Conservation (phyloP, 2,797 vertebrate species). For the Anguilla megastoma region DNA sequence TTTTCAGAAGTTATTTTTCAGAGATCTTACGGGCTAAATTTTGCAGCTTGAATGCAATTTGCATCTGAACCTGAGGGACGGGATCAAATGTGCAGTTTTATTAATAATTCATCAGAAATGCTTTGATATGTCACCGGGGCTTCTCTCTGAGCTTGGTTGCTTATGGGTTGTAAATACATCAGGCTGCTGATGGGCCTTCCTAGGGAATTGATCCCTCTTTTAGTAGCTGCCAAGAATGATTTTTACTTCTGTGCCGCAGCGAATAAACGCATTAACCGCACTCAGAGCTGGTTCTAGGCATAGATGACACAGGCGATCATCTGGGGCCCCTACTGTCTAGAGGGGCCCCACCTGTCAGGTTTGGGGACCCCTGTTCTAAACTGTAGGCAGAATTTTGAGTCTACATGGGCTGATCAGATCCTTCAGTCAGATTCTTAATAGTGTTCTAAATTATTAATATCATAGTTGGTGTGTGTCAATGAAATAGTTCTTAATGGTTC, state of each 20-base stretch:
- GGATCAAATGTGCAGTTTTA: neutral
- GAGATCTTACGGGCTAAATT: neutral
- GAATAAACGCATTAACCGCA: neutral
- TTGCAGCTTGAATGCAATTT: neutral
- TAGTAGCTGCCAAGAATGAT: neutral
- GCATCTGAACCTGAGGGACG: neutral
- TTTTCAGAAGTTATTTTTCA: neutral
- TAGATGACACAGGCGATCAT: neutral
- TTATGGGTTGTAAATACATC: neutral
- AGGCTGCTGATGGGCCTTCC: neutral
- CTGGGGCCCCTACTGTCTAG: neutral
- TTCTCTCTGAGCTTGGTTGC: neutral
- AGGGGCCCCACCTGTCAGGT: neutral
- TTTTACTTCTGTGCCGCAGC: neutral
- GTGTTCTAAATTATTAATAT: neutral
- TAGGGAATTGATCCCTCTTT: neutral
- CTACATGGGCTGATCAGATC: neutral
- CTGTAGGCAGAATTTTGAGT: neutral
- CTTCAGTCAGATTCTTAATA: neutral
- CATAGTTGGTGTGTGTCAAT: neutral
- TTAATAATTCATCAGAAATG: constrained; percentile 11
- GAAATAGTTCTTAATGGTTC: neutral
- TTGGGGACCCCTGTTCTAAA: neutral
- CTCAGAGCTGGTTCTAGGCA: neutral
- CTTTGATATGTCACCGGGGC: neutral